Evolutionary conservation across 1,140 invertebrate species (phyloP).

Genomic region (Macrosteles quadrilineatus): DNA sequence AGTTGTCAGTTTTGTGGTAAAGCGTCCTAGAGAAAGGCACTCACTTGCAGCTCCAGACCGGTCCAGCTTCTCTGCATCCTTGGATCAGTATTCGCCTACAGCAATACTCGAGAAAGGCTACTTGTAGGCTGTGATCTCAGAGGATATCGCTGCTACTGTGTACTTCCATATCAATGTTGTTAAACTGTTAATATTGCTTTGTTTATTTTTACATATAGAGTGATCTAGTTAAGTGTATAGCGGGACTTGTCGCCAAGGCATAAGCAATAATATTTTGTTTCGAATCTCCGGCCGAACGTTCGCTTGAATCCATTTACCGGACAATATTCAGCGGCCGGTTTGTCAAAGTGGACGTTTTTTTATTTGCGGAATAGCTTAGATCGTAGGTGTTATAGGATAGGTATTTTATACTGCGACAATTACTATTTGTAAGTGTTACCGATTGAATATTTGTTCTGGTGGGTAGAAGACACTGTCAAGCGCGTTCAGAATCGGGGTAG

Average conservation of each 20-base stretch:
- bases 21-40: no score
- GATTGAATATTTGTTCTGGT: slow-evolving; percentile 8
- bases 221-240: slow-evolving; percentile 9
- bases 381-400: background rate
- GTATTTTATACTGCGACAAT: slow-evolving; percentile 17
- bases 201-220: slow-evolving; percentile 29
- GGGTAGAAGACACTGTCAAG: slow-evolving; percentile 5
- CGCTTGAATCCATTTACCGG: background rate
- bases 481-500: background rate
- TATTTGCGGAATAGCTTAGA: slow-evolving; percentile 22
- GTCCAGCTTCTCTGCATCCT: background rate
- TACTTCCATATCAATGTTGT: slow-evolving; percentile 36
- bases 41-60: no score
- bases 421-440: slow-evolving; percentile 28
- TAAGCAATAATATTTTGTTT: slow-evolving; percentile 29
- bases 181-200: slow-evolving; percentile 32
- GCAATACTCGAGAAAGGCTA: background rate
- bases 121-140: slow-evolving; percentile 4
- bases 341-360: slow-evolving; percentile 1
- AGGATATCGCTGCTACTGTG: slow-evolving; percentile 5
- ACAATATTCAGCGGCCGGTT: slow-evolving; percentile 5
- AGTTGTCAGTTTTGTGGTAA: no score
- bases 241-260: background rate
- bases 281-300: background rate
- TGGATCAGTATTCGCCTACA: no score